Conservation (phyloP, 2,113 vertebrate genomes). For the Gopherus flavomarginatus region DNA sequence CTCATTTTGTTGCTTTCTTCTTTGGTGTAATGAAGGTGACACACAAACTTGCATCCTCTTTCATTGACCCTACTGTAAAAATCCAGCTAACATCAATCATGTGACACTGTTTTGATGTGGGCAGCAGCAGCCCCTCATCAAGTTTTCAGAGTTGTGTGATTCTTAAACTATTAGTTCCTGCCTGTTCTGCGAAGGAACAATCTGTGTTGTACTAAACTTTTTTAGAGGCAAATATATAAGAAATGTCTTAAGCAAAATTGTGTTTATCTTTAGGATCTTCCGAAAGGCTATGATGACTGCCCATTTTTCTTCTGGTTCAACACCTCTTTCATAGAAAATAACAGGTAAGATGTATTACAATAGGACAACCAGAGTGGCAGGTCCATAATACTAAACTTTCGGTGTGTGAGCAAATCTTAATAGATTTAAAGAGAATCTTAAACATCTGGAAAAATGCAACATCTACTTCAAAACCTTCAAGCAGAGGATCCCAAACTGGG, state of each 20-base stretch:
- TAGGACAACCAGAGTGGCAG: neutral
- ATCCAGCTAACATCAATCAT: neutral
- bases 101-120: neutral
- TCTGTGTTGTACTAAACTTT: neutral
- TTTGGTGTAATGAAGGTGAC: neutral
- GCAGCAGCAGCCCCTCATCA: neutral
- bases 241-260: neutral
- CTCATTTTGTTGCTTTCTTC: neutral
- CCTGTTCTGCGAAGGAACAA: neutral
- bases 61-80: neutral
- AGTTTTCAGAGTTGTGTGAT: neutral
- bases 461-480: neutral
- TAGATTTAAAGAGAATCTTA: neutral
- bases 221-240: neutral
- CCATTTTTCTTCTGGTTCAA: constrained; percentile 98
- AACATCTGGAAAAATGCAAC: neutral
- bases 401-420: neutral
- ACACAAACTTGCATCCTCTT: neutral
- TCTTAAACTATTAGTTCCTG: neutral
- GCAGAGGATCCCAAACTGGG: too few species aligned
- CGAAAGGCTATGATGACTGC: constrained; percentile 92
- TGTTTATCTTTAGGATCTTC: constrained; percentile 81
- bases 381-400: neutral
- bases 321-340: constrained; percentile 89
- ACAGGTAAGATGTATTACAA: constrained; percentile 81